These are phyloP conservation scores for Machimus rusticus DNA, from an alignment of 2,888 invertebrate genomes.

Conservation along the genomic window DNA sequence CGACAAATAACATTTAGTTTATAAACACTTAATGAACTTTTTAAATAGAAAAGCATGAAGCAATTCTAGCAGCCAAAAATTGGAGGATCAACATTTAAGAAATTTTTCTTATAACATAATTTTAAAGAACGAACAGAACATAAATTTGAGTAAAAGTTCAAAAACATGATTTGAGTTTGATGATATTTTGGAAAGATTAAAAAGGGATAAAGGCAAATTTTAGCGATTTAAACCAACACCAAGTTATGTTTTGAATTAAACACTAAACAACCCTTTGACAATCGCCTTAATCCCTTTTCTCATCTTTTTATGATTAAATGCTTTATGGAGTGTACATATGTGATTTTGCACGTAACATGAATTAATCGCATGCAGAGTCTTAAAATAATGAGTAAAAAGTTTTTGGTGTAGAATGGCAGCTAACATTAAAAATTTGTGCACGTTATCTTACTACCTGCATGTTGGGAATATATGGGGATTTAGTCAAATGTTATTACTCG, in stretches of 20 bases:
- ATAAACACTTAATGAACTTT: not conserved
- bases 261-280: not conserved
- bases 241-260: not conserved
- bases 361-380: not conserved
- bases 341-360: not conserved
- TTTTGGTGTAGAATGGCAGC: not conserved
- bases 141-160: not conserved
- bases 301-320: not conserved
- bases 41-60: constrained; percentile 4
- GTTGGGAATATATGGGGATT: not conserved
- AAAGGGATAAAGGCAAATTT: not conserved
- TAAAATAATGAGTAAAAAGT: not conserved
- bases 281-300: not conserved
- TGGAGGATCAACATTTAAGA: constrained; percentile 29
- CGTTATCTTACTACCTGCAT: constrained; percentile 16
- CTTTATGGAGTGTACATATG: not conserved
- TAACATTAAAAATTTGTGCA: not conserved
- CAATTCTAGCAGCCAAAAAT: constrained; percentile 30
- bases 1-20: not conserved
- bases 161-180: not conserved
- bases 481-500: not conserved
- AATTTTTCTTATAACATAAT: constrained; percentile 6
- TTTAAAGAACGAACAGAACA: not conserved
- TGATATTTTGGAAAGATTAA: not conserved
- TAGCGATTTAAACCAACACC: not conserved